A percentile compares a stretch with the other conserved stretches of the same genome.
Evolutionary conservation across 2,113 vertebrate species (phyloP).

Genomic region (Antennarius striatus): DNA sequence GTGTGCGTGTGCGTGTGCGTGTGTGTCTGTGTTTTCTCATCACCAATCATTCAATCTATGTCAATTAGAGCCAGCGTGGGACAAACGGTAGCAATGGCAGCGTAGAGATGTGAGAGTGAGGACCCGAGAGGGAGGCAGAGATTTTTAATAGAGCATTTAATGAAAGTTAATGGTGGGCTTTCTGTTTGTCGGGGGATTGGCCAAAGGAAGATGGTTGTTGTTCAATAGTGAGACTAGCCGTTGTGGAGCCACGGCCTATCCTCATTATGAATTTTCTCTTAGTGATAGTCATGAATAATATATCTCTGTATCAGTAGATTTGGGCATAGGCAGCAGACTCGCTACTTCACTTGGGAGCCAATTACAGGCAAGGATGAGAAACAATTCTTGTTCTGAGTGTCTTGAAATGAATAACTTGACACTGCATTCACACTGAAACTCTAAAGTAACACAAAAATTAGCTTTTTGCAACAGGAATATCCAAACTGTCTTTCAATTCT

Average conservation of each 20-base stretch:
- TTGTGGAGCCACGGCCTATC: slow-evolving; percentile 11
- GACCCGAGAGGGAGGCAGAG: slow-evolving; percentile 24
- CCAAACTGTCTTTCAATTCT: too few species aligned
- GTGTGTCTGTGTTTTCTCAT: slow-evolving; percentile 39
- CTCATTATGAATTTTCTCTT: slow-evolving; percentile 36
- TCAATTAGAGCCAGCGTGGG: slow-evolving; percentile 51
- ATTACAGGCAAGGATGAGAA: slow-evolving; percentile 49
- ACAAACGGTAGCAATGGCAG: slow-evolving; percentile 25
- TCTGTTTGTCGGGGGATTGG: slow-evolving; percentile 31
- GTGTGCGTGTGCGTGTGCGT: slow-evolving; percentile 3
- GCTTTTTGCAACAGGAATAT: too few species aligned
- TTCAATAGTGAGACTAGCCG: slow-evolving; percentile 26
- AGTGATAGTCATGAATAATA: slow-evolving; percentile 37
- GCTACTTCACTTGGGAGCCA: slow-evolving; percentile 59
- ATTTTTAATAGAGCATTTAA: slow-evolving; percentile 60
- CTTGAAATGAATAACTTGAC: slow-evolving; percentile 5
- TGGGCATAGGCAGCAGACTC: slow-evolving; percentile 26
- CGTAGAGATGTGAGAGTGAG: slow-evolving; percentile 3
- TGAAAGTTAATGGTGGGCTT: slow-evolving; percentile 60
- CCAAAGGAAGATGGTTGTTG: slow-evolving; percentile 21
- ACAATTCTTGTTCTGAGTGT: slow-evolving; percentile 19
- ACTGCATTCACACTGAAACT: too few species aligned
- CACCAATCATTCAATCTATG: slow-evolving; percentile 59
- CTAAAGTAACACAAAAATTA: too few species aligned
- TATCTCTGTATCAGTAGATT: slow-evolving; percentile 8